Conservation (phyloP, 2,797 vertebrate genomes). For the Sphenopsis melanotis region DNA sequence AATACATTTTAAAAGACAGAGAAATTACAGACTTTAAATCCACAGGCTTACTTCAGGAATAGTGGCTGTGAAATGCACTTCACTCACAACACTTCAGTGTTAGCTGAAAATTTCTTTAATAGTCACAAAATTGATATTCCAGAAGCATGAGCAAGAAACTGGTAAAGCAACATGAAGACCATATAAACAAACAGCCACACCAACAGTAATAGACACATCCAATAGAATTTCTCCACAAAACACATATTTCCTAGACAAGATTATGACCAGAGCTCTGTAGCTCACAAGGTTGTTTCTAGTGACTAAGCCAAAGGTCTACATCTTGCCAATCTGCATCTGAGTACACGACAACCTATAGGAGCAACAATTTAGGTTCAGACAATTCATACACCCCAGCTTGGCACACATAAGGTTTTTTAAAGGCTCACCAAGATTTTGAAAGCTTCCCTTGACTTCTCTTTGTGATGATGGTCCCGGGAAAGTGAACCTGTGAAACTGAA, state of each 20-base stretch:
- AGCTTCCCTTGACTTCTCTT: neutral
- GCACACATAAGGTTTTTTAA: neutral
- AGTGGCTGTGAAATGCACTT: constrained; percentile 25
- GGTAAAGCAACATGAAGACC: neutral
- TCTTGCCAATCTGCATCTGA: neutral
- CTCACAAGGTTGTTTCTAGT: neutral
- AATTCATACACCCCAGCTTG: neutral
- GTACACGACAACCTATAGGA: rapidly evolving
- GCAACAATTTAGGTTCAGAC: neutral
- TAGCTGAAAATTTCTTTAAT: neutral
- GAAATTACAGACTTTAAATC: neutral
- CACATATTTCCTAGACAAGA: neutral
- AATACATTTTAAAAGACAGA: constrained; percentile 38
- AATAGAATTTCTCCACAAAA: neutral
- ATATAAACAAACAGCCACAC: neutral
- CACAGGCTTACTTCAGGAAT: neutral
- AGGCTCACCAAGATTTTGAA: neutral
- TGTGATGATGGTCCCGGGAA: neutral
- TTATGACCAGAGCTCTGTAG: neutral
- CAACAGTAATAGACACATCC: neutral
- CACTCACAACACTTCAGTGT: neutral
- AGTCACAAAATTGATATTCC: neutral
- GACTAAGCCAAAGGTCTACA: neutral
- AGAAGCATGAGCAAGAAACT: neutral
- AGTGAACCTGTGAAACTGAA: neutral